Base-by-base conservation (phyloP, 2,888 invertebrate genomes). In the Pantelozetes paolii region DNA sequence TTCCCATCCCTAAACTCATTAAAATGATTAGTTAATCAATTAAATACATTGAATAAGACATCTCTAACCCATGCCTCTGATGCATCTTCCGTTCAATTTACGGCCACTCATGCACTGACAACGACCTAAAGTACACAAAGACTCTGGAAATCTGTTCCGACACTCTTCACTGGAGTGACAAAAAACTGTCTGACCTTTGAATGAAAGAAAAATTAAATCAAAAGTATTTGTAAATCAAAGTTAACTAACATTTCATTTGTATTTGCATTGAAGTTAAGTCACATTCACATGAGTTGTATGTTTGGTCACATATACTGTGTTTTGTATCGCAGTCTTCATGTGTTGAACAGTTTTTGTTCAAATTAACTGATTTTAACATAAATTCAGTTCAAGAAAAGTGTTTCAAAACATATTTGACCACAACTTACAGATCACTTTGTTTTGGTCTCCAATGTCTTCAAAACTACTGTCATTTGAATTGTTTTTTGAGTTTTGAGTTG, bases 271-370 rank as follows among this genome's bases (percentile, higher is more conserved):
- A 32, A 23, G 50, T 45, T n/a, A 40, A 36, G 59, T 74, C 74
- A 70, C 74, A 74, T 42, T 74, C 74, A 36, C 74, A 74, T 15
- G 54, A 30, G 54, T 74, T 74, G n/a, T 50, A 70, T 26, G 50
- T 23, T 18, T 6, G 20, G 26, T 74, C 54, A 62, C 74, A 74
- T 2, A 74, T 18, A 13, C 70, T 70, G 50, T 74, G 30, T 26
- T 74, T 74, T 18, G 54, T 23, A 1, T 48, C n/a, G 32, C 74
- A 74, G 40, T 74, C 74, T 30, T 74, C 70, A 42, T 70, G 18
- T 9, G 54, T 54, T 11, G 28, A 15, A 70, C 74, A 74, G 36
- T 62, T 74, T 18, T 40, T n/a, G 26, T 74, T 70, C 20, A 74
- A 18, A 36, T 67, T 40, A 42, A 67, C 67, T 67, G 20, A 42